These are phyloP conservation scores for Papilio demoleus DNA, from an alignment of 2,888 invertebrate genomes.

Conservation along the genomic window DNA sequence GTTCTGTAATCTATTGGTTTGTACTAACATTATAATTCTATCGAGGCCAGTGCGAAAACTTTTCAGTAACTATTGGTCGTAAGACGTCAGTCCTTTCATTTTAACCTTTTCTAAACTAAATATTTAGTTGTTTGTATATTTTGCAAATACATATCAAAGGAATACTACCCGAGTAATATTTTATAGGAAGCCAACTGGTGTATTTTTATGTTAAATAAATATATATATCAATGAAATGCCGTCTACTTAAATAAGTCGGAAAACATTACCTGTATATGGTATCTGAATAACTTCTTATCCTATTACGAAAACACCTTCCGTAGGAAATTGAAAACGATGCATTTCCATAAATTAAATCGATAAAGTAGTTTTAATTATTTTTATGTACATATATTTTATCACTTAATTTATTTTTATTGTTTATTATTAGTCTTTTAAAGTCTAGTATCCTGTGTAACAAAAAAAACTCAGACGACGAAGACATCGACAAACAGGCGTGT, in stretches of 20 bases:
- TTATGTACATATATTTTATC: no score
- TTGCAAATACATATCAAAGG: background rate
- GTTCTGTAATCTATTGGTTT: no score
- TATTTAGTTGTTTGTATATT: no score
- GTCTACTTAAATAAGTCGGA: background rate
- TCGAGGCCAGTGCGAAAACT: no score
- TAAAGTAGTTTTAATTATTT: no score
- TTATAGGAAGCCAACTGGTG: background rate
- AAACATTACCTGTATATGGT: background rate
- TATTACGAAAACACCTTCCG: background rate
- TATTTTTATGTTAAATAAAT: background rate
- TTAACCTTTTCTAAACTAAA: no score
- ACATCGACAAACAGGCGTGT: conserved; percentile 22
- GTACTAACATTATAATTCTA: no score
- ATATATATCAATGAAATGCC: background rate
- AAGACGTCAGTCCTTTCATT: no score
- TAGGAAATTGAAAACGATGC: background rate
- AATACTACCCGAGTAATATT: background rate
- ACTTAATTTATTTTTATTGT: no score
- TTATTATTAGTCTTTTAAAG: background rate
- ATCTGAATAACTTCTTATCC: background rate
- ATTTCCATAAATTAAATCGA: no score
- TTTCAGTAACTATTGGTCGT: no score
- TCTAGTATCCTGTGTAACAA: conserved; percentile 5
- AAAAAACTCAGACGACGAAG: background rate